phyloP scores from a whole-genome alignment of 2,888 invertebrate genomes.

The Leptinotarsa rubiginosa region DNA sequence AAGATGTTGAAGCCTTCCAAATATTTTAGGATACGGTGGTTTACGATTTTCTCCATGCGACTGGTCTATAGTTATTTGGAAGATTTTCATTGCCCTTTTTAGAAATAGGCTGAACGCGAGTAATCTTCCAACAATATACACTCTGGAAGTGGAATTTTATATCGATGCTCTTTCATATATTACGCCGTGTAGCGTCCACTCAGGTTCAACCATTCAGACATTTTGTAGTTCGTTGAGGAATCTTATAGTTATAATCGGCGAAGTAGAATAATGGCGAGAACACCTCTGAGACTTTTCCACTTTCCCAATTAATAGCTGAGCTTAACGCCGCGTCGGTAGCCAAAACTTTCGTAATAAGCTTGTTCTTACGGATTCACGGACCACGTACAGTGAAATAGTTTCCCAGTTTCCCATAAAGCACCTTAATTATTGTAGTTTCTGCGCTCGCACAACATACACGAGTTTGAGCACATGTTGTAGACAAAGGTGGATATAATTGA shows the following conservation, averaged over 20 bases:
- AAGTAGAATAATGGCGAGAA: background rate
- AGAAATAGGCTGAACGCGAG: too few relatives aligned
- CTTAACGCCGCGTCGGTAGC: background rate
- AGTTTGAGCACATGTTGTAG: background rate
- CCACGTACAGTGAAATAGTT: background rate
- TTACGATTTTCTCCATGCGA: too few relatives aligned
- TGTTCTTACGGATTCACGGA: background rate
- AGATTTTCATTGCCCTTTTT: too few relatives aligned
- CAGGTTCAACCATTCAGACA: too few relatives aligned
- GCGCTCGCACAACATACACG: background rate
- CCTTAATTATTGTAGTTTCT: constrained; percentile 5
- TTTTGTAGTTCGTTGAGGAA: too few relatives aligned
- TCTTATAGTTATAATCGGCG: background rate
- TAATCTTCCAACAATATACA: too few relatives aligned
- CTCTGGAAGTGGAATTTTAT: too few relatives aligned
- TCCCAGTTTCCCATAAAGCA: background rate
- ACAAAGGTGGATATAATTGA: background rate
- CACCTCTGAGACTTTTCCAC: background rate
- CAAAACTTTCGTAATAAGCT: constrained; percentile 4
- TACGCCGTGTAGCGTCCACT: too few relatives aligned
- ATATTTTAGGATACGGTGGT: too few relatives aligned
- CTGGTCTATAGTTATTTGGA: too few relatives aligned
- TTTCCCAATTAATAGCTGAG: background rate
- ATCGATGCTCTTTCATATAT: too few relatives aligned
- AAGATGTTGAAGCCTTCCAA: too few relatives aligned